Percentiles rank a stretch among this genome's conserved stretches.
Conservation (phyloP, 2,797 vertebrate genomes). For the Channa striata region DNA sequence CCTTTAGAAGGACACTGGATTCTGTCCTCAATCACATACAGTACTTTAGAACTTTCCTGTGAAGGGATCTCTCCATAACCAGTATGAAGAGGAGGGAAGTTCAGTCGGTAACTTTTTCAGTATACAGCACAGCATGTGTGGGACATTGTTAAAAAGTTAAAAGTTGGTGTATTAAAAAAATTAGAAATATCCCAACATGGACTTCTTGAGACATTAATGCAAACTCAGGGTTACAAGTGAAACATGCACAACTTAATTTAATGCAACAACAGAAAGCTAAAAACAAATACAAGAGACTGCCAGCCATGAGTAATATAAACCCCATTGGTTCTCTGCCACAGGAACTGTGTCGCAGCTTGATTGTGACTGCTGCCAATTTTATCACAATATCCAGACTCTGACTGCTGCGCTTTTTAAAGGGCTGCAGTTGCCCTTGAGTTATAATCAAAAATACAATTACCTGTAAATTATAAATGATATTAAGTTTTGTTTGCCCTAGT, state of each 20-base stretch:
- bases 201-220: neutral
- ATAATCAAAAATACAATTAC: neutral
- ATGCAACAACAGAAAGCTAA: conserved; percentile 32
- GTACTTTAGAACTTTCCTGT: too few relatives aligned
- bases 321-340: conserved; percentile 37
- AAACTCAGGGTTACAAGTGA: conserved; percentile 13
- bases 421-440: conserved; percentile 7
- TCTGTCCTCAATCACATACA: neutral
- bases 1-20: neutral
- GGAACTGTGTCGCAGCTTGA: conserved; percentile 55
- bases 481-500: neutral
- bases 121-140: neutral
- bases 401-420: conserved; percentile 37
- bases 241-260: conserved; percentile 14
- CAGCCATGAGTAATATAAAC: conserved; percentile 33
- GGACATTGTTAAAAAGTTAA: neutral
- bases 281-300: conserved; percentile 52
- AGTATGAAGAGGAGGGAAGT: neutral
- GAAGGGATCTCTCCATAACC: too few relatives aligned
- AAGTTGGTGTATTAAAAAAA: neutral
- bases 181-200: neutral
- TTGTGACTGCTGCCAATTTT: conserved; percentile 54
- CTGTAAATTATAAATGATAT: neutral
- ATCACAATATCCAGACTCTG: conserved; percentile 45
- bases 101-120: too few relatives aligned